Evolutionary conservation across 2,113 vertebrate genomes (phyloP).

Genomic region (Macrotus californicus): DNA sequence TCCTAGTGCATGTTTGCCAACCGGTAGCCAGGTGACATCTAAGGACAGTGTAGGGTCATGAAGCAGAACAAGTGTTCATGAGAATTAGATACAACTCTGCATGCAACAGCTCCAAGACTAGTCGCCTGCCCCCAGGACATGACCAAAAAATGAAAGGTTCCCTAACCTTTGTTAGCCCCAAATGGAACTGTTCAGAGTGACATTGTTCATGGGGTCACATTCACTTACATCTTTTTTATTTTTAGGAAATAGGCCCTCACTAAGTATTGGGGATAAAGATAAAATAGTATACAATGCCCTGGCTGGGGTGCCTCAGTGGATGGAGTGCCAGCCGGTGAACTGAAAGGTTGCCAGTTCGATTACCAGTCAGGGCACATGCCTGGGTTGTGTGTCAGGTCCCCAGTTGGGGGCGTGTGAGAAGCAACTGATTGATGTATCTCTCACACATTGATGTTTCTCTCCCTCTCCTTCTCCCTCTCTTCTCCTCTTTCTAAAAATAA

Average conservation of each 20-base stretch:
- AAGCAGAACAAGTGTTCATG: neutral
- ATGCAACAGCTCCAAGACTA: neutral
- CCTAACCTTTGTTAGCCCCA: neutral
- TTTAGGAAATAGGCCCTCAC: neutral
- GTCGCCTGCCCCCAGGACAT: no score
- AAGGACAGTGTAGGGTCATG: fast-evolving
- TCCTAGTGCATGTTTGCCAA: fast-evolving
- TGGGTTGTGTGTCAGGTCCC: no score
- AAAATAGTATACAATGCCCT: neutral
- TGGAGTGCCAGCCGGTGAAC: no score
- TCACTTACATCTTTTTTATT: neutral
- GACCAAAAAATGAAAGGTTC: neutral
- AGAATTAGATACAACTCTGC: neutral
- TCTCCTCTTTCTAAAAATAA: no score
- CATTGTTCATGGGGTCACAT: neutral
- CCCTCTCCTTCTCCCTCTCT: no score
- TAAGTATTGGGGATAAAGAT: neutral
- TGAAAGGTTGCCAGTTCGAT: no score
- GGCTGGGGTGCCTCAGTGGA: no score
- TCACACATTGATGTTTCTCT: no score
- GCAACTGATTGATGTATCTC: no score
- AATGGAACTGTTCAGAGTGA: neutral
- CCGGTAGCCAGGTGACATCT: no score
- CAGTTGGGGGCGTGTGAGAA: no score
- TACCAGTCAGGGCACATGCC: no score